A percentile compares a stretch with the other conserved stretches of the same genome.
phyloP scores from a whole-genome alignment of 2,113 vertebrate species.

The Garra rufa region DNA sequence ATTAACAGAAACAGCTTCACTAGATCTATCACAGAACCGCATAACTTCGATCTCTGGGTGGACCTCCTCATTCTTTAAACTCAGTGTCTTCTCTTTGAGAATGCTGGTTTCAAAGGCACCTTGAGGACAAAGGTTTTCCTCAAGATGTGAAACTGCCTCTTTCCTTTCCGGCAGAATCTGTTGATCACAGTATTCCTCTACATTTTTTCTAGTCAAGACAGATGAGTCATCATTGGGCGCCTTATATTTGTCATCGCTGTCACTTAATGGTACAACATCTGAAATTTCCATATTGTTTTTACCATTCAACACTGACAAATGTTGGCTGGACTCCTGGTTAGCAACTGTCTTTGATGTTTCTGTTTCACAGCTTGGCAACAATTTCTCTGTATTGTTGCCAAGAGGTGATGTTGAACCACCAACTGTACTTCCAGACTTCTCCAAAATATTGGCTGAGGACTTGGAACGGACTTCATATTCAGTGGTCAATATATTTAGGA shows the following conservation, averaged over 20 bases:
- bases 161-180: conserved; percentile 30
- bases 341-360: not conserved
- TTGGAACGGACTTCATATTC: not conserved
- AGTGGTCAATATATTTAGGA: not conserved
- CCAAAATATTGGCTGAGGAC: not conserved
- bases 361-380: not conserved
- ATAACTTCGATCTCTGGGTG: conserved; percentile 20
- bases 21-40: conserved; percentile 5
- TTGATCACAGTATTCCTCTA: not conserved
- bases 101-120: conserved; percentile 30
- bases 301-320: not conserved
- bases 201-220: not conserved
- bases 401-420: not conserved
- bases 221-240: not conserved
- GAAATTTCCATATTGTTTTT: not conserved
- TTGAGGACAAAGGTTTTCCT: not conserved
- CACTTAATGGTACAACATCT: not conserved
- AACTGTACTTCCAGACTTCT: not conserved
- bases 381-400: not conserved
- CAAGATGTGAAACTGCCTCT: not conserved
- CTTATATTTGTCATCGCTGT: not conserved
- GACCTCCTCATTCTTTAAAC: conserved; percentile 47
- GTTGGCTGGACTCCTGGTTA: not conserved
- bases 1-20: not conserved
- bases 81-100: conserved; percentile 59